Evolutionary conservation across 2,888 invertebrate genomes (phyloP), one percentile per base, ranked within the genome.

Genomic region (Lithophane leautieri): DNA sequence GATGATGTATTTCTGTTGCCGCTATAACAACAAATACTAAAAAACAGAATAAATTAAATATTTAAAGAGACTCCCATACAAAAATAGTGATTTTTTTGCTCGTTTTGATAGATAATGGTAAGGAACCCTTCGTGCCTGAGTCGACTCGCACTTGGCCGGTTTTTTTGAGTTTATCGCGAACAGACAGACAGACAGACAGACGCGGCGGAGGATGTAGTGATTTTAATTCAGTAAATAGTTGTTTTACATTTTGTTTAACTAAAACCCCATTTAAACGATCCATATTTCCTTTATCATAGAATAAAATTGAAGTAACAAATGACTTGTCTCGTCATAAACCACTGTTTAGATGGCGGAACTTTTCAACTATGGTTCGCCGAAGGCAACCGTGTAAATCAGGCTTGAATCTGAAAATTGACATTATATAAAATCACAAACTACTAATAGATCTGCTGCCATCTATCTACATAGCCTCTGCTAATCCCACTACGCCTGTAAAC

Each of bases 361-460:
- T 40, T 40, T 42, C 9, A 62, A 42, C 11, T 42, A 42, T 63
- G 16, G n/a, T 25, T 25, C 16, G 14, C 22, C 14, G 34, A 62
- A 62, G 2, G 14, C 14, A 22, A 14, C 16, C 4, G n/a, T 28
- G 42, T 12, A 42, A 69, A 42, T 8, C 42, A 16, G 42, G 25
- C 9, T 75, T 12, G 9, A 61, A 16, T 3, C 6, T 16, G n/a
- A 61, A 76, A 47, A 77, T 44, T 6, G 9, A 6, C 42, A 34
- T 16, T 4, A n/a, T n/a, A n/a, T n/a, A n/a, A n/a, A 75, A 80
- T 47, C 34, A 68, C 66, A 58, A 75, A 68, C 25, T 28, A 47
- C 22, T 34, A 74, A 63, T 58, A 74, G 56, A 63, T 50, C 67
- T 60, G 9, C 61, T n/a, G n/a, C n/a, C n/a, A n/a, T n/a, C n/a